phyloP scores from a whole-genome alignment of 2,888 invertebrate species.

The Drosophila antonietae region DNA sequence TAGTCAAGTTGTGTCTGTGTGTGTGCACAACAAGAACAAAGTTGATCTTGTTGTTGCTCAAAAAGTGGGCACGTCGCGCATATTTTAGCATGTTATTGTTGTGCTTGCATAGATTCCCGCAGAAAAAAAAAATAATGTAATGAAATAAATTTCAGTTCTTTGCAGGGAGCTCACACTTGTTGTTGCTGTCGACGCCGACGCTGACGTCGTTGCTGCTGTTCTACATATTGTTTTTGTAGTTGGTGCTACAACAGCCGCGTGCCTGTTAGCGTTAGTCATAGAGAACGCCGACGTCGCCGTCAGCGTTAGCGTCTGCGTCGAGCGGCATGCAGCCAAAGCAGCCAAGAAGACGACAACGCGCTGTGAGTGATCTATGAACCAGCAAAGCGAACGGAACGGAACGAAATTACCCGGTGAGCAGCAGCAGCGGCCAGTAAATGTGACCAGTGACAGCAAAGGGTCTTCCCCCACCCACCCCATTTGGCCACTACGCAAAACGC shows the following conservation, averaged over 20 bases:
- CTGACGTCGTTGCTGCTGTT: slow-evolving; percentile 53
- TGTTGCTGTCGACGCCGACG: slow-evolving; percentile 36
- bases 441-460: slow-evolving; percentile 5
- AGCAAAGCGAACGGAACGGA: slow-evolving; percentile 65
- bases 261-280: slow-evolving; percentile 75
- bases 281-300: slow-evolving; percentile 40
- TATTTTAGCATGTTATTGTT: slow-evolving; percentile 62
- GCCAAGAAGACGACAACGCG: slow-evolving; percentile 73
- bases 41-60: slow-evolving; percentile 59
- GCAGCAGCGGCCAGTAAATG: not conserved
- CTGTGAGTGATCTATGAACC: slow-evolving; percentile 72
- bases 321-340: slow-evolving; percentile 51
- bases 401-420: slow-evolving; percentile 22
- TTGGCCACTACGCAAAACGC: slow-evolving; percentile 23
- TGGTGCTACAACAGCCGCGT: slow-evolving; percentile 69
- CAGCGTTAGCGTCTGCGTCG: slow-evolving; percentile 31
- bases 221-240: slow-evolving; percentile 76
- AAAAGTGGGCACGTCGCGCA: slow-evolving; percentile 79
- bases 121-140: slow-evolving; percentile 14
- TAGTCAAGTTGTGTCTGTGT: slow-evolving; percentile 23
- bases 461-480: slow-evolving; percentile 9
- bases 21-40: slow-evolving; percentile 43
- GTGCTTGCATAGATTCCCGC: slow-evolving; percentile 65
- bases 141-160: slow-evolving; percentile 33
- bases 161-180: slow-evolving; percentile 61